phyloP scores from a whole-genome alignment of 2,888 invertebrate species.

The Theodoxus fluviatilis region DNA sequence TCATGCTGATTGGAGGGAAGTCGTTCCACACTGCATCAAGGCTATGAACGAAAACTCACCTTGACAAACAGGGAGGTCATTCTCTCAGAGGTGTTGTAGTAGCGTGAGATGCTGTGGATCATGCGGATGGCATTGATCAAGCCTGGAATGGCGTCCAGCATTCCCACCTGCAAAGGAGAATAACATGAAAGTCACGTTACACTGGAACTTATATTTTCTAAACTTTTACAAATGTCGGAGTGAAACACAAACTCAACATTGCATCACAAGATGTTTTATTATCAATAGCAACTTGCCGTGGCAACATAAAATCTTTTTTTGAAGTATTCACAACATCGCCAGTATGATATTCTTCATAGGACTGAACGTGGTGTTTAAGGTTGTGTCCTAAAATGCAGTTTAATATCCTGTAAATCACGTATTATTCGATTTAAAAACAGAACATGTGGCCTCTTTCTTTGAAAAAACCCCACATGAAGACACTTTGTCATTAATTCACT shows the following conservation, averaged over 20 bases:
- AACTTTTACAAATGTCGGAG: not conserved
- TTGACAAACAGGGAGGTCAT: constrained; percentile 96
- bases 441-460: not conserved
- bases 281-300: not conserved
- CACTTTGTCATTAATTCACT: too few relatives aligned
- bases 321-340: too few relatives aligned
- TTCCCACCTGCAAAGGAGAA: constrained; percentile 72
- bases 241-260: not conserved
- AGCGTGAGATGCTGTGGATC: constrained; percentile 93
- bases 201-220: constrained; percentile 36
- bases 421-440: not conserved
- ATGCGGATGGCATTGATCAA: constrained; percentile 88
- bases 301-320: not conserved
- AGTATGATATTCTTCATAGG: too few relatives aligned
- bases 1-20: too few relatives aligned
- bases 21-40: too few relatives aligned
- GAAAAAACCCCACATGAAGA: too few relatives aligned
- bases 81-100: constrained; percentile 94
- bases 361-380: too few relatives aligned
- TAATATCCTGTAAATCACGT: too few relatives aligned
- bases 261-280: not conserved
- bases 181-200: not conserved
- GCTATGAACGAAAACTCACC: constrained; percentile 49
- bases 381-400: too few relatives aligned
- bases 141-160: constrained; percentile 87